These are phyloP conservation scores for Gnathonemus echidnorhynchus DNA, from an alignment of 2,113 vertebrate species.

Conservation along the genomic window DNA sequence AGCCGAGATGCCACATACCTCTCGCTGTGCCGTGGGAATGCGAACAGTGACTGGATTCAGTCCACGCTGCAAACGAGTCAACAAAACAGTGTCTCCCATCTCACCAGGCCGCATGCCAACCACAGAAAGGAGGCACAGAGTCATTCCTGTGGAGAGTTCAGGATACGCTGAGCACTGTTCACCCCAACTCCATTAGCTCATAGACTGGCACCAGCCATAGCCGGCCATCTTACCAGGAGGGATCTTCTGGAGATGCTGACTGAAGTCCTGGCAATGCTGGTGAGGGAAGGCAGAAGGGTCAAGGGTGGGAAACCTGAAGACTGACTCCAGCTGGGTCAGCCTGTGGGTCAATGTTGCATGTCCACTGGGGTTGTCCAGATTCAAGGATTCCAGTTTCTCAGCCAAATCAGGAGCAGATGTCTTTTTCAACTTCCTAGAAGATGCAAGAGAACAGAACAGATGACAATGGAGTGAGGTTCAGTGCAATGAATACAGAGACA, in stretches of 20 bases:
- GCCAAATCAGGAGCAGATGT: slow-evolving; percentile 37
- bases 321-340: slow-evolving; percentile 56
- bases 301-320: slow-evolving; percentile 64
- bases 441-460: not conserved
- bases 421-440: slow-evolving; percentile 71
- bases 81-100: slow-evolving; percentile 60
- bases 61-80: slow-evolving; percentile 70
- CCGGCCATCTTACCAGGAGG: slow-evolving; percentile 59
- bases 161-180: not conserved
- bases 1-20: slow-evolving; percentile 54
- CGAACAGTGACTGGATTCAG: slow-evolving; percentile 63
- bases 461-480: not conserved
- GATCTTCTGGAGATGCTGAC: slow-evolving; percentile 58
- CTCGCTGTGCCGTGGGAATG: slow-evolving; percentile 58
- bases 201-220: too few relatives aligned
- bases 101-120: slow-evolving; percentile 54
- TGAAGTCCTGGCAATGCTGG: slow-evolving; percentile 54
- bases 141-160: slow-evolving; percentile 58
- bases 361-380: slow-evolving; percentile 48
- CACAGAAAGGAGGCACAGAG: slow-evolving; percentile 71
- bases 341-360: slow-evolving; percentile 29
- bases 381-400: slow-evolving; percentile 60
- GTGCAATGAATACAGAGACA: not conserved
- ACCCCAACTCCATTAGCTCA: not conserved
- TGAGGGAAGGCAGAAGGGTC: slow-evolving; percentile 48